Conservation (phyloP, 2,797 vertebrate genomes). For the Gorsachius magnificus region DNA sequence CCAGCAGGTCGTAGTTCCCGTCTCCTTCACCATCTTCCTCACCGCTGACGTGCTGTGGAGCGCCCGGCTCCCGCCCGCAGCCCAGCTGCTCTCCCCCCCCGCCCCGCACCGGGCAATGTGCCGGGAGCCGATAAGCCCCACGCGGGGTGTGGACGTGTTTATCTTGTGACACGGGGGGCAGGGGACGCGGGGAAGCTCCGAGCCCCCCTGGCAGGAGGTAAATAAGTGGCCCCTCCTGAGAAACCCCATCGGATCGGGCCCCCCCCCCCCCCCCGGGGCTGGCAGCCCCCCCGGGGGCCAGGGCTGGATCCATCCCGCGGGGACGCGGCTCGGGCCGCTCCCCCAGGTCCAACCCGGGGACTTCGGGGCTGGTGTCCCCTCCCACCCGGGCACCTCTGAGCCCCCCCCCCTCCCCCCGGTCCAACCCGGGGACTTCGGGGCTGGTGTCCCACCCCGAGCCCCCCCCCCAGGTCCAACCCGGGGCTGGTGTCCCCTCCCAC, state of each 20-base stretch:
- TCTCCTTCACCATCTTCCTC: constrained; percentile 86
- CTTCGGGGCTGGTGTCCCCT: no score
- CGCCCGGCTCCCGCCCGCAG: no score
- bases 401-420: no score
- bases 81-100: not conserved
- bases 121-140: not conserved
- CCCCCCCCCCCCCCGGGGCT: not conserved
- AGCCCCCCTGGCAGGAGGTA: not conserved
- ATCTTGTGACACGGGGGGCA: not conserved
- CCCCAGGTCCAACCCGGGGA: not conserved
- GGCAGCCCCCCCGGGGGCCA: not conserved
- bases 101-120: not conserved
- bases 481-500: not conserved
- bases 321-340: not conserved
- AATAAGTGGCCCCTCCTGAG: not conserved
- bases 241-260: not conserved
- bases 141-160: not conserved
- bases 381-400: not conserved
- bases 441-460: not conserved
- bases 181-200: not conserved
- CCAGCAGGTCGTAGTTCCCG: constrained; percentile 85
- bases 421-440: not conserved
- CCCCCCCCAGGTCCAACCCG: no score
- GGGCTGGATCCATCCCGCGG: not conserved
- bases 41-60: not conserved